Evolutionary conservation across 1,140 invertebrate genomes (phyloP).

Genomic region (Diorhabda sublineata): DNA sequence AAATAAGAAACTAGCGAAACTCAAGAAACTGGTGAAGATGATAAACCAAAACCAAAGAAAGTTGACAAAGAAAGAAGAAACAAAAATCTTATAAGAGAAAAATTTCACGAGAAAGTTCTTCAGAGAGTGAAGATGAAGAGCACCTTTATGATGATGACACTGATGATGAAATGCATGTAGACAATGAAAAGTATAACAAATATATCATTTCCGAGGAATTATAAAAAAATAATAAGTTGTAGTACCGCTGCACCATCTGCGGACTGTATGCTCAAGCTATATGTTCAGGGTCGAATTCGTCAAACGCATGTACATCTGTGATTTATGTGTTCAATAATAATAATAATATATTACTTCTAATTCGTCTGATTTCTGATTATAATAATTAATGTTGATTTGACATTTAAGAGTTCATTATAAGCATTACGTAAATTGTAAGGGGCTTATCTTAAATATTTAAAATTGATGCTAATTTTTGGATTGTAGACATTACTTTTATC

Average conservation of each 20-base stretch:
- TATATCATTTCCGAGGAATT: conserved; percentile 21
- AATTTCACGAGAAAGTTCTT: conserved; percentile 15
- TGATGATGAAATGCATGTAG: conserved; percentile 23
- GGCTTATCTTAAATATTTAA: no score
- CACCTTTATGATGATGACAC: conserved; percentile 32
- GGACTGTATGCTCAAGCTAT: conserved; percentile 36
- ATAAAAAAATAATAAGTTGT: conserved; percentile 26
- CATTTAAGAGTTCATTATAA: no score
- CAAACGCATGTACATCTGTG: conserved; percentile 26
- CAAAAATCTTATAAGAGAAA: conserved; percentile 14
- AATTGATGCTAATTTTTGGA: no score
- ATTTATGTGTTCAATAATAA: no score
- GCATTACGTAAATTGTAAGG: no score
- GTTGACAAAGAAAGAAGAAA: conserved; percentile 26
- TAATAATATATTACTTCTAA: no score
- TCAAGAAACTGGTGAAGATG: conserved; percentile 27
- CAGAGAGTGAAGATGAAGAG: conserved; percentile 29
- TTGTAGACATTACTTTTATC: no score
- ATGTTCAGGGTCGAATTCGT: conserved; percentile 35
- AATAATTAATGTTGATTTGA: no score
- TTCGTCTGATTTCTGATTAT: no score
- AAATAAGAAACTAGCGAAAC: conserved; percentile 32
- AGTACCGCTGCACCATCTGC: not conserved
- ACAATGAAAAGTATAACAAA: conserved; percentile 32
- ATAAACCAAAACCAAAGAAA: conserved; percentile 26